Conservation (phyloP, 2,797 vertebrate species). For the Ctenosaura bakeri region DNA sequence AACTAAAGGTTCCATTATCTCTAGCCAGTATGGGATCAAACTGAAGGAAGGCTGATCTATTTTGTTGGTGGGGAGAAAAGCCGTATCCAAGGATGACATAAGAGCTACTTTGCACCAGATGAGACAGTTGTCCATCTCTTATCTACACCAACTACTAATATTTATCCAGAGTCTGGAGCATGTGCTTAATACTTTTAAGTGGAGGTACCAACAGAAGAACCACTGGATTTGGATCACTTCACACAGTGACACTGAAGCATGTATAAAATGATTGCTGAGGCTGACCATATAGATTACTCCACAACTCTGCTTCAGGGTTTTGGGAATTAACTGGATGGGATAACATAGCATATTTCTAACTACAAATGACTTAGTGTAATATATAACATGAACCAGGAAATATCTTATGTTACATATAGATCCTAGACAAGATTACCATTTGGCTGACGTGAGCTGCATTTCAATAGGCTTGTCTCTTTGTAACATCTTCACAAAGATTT, state of each 20-base stretch:
- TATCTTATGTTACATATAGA: constrained; percentile 9
- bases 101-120: background rate
- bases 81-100: background rate
- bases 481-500: constrained; percentile 99
- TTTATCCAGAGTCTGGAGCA: no score
- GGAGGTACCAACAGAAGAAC: background rate
- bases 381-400: constrained; percentile 20
- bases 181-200: background rate
- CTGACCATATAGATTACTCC: background rate
- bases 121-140: background rate
- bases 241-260: background rate
- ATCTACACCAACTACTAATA: background rate
- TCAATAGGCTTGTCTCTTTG: constrained; percentile 98
- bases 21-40: background rate
- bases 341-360: background rate
- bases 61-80: background rate
- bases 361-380: background rate
- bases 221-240: background rate
- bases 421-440: constrained; percentile 88
- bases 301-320: background rate
- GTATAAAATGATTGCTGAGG: background rate
- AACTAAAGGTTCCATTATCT: background rate
- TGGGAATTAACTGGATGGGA: background rate
- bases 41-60: background rate
- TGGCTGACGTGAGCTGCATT: constrained; percentile 99